Base-by-base conservation (phyloP, 2,888 invertebrate genomes). In the Zaprionus bogoriensis region DNA sequence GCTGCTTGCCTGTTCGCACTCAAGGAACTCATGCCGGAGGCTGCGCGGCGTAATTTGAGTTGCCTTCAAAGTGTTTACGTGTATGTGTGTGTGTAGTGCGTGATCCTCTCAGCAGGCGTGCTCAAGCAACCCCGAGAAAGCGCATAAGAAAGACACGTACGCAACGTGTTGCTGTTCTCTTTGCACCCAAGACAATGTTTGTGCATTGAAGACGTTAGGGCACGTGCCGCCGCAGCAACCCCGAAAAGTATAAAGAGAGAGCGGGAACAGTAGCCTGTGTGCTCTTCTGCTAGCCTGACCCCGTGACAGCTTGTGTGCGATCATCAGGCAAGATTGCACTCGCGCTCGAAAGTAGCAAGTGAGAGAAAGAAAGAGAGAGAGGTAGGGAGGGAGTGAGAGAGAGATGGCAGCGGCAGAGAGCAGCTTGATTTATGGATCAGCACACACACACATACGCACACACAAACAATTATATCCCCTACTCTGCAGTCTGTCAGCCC, bases 221-320 rank as follows among this genome's bases (percentile, higher is more conserved):
- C 67, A 70, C 61, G 75, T 58, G 54, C 42, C 52, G 9, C 1
- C 7, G 17, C 14, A 36, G 9, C 32, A 36, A 36, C 32, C 32
- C 32, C 32, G 32, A 36, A 17, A 36, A 14, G 32, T 17, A 17
- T 17, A 17, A 9, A 30, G n/a, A 10, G 10, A 10, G 10, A 12
- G 4, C 14, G 17, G 17, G 17, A n/a, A 12, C 28, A 12, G 28
- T 12, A 30, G 14, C 32, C 9, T 32, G 9, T 3, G 27, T 5
- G 4, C 0, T 1, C 41, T 52, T 17, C 85, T 79, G 85, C 39
- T 36, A 22, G 48, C 78, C 82, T 67, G 65, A 17, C 38, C 25
- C 51, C 45, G 67, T 82, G 85, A 81, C 84, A 78, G 81, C 53
- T 62, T 80, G 67, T 74, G 66, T 77, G 77, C 61, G 78, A 83